phyloP scores from a whole-genome alignment of 2,888 invertebrate genomes.

The Heliconius aoede region DNA sequence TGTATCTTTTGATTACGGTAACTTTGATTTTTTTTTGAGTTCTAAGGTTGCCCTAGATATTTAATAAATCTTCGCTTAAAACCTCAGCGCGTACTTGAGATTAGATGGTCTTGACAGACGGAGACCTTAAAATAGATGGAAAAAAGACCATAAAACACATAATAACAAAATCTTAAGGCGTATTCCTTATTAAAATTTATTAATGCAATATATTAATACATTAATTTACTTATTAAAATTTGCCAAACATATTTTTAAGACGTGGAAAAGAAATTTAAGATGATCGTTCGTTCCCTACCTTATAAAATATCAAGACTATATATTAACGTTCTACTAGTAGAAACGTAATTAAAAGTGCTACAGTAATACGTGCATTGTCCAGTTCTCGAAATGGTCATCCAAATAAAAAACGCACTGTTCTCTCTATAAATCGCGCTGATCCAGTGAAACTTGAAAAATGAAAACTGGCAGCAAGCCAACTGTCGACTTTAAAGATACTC shows the following conservation, averaged over 20 bases:
- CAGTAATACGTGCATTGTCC: slow-evolving; percentile 1
- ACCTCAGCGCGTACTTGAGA: too few relatives aligned
- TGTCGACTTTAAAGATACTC: slow-evolving; percentile 68
- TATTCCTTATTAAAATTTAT: too few relatives aligned
- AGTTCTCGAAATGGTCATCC: slow-evolving; percentile 19
- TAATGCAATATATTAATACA: too few relatives aligned
- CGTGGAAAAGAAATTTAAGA: background rate
- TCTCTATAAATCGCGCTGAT: slow-evolving; percentile 73
- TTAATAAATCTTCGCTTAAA: too few relatives aligned
- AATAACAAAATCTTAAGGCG: too few relatives aligned
- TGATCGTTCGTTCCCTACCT: background rate
- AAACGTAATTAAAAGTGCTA: slow-evolving; percentile 6
- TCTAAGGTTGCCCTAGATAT: too few relatives aligned
- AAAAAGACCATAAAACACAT: too few relatives aligned
- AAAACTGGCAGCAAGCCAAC: slow-evolving; percentile 72
- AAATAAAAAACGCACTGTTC: slow-evolving; percentile 9
- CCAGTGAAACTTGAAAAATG: slow-evolving; percentile 79
- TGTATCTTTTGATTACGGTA: too few relatives aligned
- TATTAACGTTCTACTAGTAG: background rate
- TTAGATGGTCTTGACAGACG: too few relatives aligned
- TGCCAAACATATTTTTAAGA: background rate
- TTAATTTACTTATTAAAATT: background rate
- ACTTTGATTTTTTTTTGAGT: too few relatives aligned
- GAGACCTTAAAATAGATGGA: too few relatives aligned
- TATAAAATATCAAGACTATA: background rate